Base-by-base conservation (phyloP, 2,888 invertebrate genomes). In the Tetanocera ferruginea region DNA sequence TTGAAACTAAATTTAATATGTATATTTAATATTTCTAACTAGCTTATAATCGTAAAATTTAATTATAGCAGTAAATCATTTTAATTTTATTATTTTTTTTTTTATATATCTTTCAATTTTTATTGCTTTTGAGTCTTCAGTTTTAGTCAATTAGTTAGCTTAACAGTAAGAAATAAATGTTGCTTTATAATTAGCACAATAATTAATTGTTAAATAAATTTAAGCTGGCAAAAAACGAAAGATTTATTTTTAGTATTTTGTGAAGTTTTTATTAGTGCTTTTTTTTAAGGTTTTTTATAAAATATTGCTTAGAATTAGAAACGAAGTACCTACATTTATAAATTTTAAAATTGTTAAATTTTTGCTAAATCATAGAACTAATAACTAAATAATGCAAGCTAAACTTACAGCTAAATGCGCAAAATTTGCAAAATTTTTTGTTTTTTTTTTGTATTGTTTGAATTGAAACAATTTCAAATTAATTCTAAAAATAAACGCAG, bases 121-220 rank as follows among this genome's bases (percentile, higher is more conserved):
- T 72, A 85, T 86, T 87, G 86, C 87, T 87, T 86, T 86, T 86
- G 86, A 86, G 86, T 86, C 87, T 87, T 87, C 83, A 83, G 81
- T 82, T 84, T 82, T 75, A 14, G 49, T 23, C 71, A 43, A 73
- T 17, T 62, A 52, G 67, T 52, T 57, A n/a, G 66, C 49, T 60
- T 67, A 57, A 76, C 52, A 5, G 43, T 73, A 73, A 75, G 82
- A 83, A 83, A 85, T 83, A 85, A 85, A 43, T 85, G 85, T 70
- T 67, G 83, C 74, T 67, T 67, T 60, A 76, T 66, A 57, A 66
- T 52, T 66, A 78, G 19, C 67, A 19, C 67, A 69, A 9, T 23
- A n/a, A n/a, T 75, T 43, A 74, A 34, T 51, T 52, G 52, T 28
- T 57, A 66, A 75, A 49, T 77, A 11, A 43, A 60, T 60, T 11